Conservation (phyloP, 2,888 invertebrate genomes). For the Leistus spinibarbis region DNA sequence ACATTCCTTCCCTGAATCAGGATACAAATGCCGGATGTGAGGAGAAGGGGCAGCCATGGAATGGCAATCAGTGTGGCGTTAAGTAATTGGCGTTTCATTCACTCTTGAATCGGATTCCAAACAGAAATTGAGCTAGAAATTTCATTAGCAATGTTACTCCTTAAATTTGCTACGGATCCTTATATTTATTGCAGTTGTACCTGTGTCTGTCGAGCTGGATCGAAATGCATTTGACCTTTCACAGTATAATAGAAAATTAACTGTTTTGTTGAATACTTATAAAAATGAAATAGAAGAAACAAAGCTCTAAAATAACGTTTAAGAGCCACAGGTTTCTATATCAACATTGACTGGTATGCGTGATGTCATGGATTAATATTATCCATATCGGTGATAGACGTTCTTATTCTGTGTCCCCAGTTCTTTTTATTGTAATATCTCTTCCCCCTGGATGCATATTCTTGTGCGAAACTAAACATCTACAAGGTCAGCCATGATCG, state of each 20-base stretch:
- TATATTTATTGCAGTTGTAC: not conserved
- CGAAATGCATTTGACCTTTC: not conserved
- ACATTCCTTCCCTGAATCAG: slow-evolving; percentile 13
- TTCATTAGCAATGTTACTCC: slow-evolving; percentile 21
- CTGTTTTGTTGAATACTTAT: not conserved
- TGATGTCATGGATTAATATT: too few relatives aligned
- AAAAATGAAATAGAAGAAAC: too few relatives aligned
- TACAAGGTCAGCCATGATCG: not conserved
- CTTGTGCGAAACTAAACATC: slow-evolving; percentile 18
- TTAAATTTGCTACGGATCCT: too few relatives aligned
- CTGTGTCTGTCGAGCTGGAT: not conserved
- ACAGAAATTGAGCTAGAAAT: slow-evolving; percentile 33
- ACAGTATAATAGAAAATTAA: too few relatives aligned
- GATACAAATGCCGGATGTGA: not conserved
- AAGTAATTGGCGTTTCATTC: not conserved
- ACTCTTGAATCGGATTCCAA: slow-evolving; percentile 11
- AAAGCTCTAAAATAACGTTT: too few relatives aligned
- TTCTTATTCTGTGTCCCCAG: too few relatives aligned
- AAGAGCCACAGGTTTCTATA: too few relatives aligned
- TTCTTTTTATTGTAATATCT: too few relatives aligned
- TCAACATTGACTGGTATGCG: too few relatives aligned
- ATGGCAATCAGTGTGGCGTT: not conserved
- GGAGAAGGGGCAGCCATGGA: not conserved
- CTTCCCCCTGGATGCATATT: too few relatives aligned
- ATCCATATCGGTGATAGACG: too few relatives aligned